Evolutionary conservation across 2,113 vertebrate species (phyloP), one percentile per base, ranked within the genome.

Genomic region (Phyllostomus hastatus): DNA sequence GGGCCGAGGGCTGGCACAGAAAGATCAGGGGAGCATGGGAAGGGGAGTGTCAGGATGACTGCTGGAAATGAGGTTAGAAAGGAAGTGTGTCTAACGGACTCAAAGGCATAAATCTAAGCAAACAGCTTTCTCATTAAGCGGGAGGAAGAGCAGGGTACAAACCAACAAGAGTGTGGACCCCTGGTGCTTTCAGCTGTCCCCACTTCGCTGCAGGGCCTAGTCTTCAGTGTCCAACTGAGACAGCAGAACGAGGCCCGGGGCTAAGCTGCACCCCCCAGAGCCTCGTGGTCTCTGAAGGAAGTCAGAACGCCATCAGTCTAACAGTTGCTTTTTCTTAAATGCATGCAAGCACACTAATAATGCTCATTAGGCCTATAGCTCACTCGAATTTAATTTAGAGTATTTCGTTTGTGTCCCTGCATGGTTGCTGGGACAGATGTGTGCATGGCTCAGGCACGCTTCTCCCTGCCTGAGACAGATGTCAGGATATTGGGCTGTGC

Each of bases 401-500:
- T 70, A 4, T 93, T 97, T 82, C 86, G 78, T 94, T 86, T 83
- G 43, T 88, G 12, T 70, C 92, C 50, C 82, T 75, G 14, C 38
- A 20, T 46, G 17, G 73, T 76, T 95, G 79, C 82, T 52, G 75
- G 70, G 95, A 96, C 96, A 97, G 92, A 95, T 92, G 96, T 90
- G 88, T 67, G 38, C 31, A 1, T 73, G 66, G 61, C 87, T 94
- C 33, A 7, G 85, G 57, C 81, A 22, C 87, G n/a, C 90, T 59
- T 88, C 64, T 93, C 85, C 46, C 80, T 96, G 59, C 66, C 83
- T 75, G 7, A 24, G 79, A 90, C 96, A 96, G 78, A 82, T 97
- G 92, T 87, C 31, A n/a, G 84, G 43, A 38, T 50, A 76, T 43
- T 14, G 33, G 2, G 0, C 88, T 33, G 17, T 1, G 24, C 12